Percentiles rank a stretch among this genome's conserved stretches.
Evolutionary conservation across 1,140 invertebrate species (phyloP).

Genomic region (Lepidurus apus): DNA sequence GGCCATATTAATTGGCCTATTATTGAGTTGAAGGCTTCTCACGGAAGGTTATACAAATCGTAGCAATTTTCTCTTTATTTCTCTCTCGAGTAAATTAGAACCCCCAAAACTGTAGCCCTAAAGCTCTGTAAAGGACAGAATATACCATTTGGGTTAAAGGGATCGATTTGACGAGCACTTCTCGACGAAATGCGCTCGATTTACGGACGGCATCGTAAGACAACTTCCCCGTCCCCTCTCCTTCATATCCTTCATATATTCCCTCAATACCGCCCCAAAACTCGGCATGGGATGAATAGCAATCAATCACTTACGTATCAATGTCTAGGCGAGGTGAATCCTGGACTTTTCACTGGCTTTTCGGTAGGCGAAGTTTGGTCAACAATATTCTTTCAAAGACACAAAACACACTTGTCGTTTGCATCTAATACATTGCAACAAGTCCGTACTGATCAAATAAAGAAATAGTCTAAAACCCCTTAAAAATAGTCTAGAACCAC

Average conservation of each 20-base stretch:
- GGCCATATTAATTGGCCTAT: constrained; percentile 4
- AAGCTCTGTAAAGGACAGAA: too few relatives aligned
- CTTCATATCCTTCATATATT: neutral
- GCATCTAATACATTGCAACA: too few relatives aligned
- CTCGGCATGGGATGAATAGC: neutral
- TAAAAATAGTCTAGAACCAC: too few relatives aligned
- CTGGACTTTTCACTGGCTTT: too few relatives aligned
- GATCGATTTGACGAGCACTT: constrained; percentile 12
- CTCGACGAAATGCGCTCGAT: neutral
- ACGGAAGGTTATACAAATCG: too few relatives aligned
- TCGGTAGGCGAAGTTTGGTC: too few relatives aligned
- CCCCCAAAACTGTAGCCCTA: too few relatives aligned
- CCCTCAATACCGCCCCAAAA: neutral
- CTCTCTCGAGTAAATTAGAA: neutral
- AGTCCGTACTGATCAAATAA: too few relatives aligned
- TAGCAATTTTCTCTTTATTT: too few relatives aligned
- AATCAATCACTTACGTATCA: constrained; percentile 9
- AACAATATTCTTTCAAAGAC: too few relatives aligned
- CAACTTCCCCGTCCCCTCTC: neutral
- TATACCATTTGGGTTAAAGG: neutral
- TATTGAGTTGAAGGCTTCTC: neutral
- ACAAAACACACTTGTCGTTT: too few relatives aligned
- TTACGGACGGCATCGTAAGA: neutral
- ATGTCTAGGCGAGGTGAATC: neutral
- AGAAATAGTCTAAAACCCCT: too few relatives aligned